phyloP scores from a whole-genome alignment of 2,888 invertebrate genomes.

The Cantharis nigra region DNA sequence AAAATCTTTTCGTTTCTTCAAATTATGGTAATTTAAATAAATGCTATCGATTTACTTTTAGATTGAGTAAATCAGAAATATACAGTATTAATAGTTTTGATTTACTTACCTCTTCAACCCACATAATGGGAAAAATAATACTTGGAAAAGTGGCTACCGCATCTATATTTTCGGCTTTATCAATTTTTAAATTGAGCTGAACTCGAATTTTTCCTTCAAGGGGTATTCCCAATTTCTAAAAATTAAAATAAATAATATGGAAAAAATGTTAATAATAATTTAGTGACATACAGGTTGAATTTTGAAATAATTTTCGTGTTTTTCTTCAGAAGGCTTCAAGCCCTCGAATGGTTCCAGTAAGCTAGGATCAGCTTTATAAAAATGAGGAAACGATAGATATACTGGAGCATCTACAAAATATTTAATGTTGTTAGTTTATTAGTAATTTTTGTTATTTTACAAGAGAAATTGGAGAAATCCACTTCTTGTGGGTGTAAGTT shows the following conservation, averaged over 20 bases:
- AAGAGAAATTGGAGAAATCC: too few relatives aligned
- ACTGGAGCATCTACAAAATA: slow-evolving; percentile 77
- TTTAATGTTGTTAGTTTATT: not conserved
- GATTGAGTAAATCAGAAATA: not conserved
- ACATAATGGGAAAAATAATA: slow-evolving; percentile 85
- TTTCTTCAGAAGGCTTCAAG: slow-evolving; percentile 67
- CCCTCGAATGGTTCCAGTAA: slow-evolving; percentile 73
- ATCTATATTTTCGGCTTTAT: slow-evolving; percentile 71
- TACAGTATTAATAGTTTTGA: not conserved
- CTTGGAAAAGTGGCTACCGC: slow-evolving; percentile 77
- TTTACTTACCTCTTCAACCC: slow-evolving; percentile 80
- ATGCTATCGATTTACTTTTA: not conserved
- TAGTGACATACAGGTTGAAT: slow-evolving; percentile 79
- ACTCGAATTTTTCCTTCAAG: slow-evolving; percentile 80
- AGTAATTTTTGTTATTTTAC: not conserved
- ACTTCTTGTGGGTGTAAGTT: too few relatives aligned
- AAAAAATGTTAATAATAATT: not conserved
- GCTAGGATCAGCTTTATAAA: slow-evolving; percentile 77
- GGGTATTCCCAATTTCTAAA: slow-evolving; percentile 83
- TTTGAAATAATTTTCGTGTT: slow-evolving; percentile 79
- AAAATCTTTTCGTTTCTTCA: not conserved
- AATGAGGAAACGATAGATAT: slow-evolving; percentile 87
- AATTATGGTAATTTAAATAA: not conserved
- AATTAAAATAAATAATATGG: slow-evolving; percentile 35
- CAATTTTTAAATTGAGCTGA: slow-evolving; percentile 81